Base-by-base conservation (phyloP, 2,113 vertebrate genomes). In the Calypte anna region DNA sequence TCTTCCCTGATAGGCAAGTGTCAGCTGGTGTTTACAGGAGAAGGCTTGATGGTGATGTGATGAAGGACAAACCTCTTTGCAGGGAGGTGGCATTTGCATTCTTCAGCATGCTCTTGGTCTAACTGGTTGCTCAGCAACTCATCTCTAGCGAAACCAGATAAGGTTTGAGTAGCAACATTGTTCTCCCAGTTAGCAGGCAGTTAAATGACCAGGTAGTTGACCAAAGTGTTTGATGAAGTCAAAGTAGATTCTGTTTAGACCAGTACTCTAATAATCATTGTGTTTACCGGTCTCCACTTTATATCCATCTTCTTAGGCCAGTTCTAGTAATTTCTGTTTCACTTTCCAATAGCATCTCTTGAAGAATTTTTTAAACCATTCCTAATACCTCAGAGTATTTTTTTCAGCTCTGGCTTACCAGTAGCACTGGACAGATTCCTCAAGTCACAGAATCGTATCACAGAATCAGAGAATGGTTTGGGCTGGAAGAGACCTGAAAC, bases 81-180 rank as follows among this genome's bases (percentile, higher is more conserved):
- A 48, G 72, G 36, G 72, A 88, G 78, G 44, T 80, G 82, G 90
- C 72, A 77, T 92, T 90, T 67, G 79, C 94, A 91, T 95, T 96
- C 87, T 86, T 67, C 24, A 38, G 87, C 5, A 2, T 55, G 61
- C 82, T 86, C 53, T 63, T 91, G 72, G 90, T 91, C 59, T 95
- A 59, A 72, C 55, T 91, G 38, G 91, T 94, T 96, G 94, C 95
- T 95, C 84, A 73, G 90, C 94, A 95, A 94, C 93, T 90, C 0
- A 0, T 77, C 73, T 73, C 79, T 85, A 80, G 85, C 80, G 74
- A 91, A 91, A 96, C 82, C 64, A 90, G 94, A 86, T 95, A 94
- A 95, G 91, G 70, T 93, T 82, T 57, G 73, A 93, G 85, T 59
- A 89, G 51, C 59, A 82, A 87, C 78, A 72, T 75, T 94, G 77